Evolutionary conservation across 2,797 vertebrate species (phyloP).

Genomic region (Limosa lapponica): DNA sequence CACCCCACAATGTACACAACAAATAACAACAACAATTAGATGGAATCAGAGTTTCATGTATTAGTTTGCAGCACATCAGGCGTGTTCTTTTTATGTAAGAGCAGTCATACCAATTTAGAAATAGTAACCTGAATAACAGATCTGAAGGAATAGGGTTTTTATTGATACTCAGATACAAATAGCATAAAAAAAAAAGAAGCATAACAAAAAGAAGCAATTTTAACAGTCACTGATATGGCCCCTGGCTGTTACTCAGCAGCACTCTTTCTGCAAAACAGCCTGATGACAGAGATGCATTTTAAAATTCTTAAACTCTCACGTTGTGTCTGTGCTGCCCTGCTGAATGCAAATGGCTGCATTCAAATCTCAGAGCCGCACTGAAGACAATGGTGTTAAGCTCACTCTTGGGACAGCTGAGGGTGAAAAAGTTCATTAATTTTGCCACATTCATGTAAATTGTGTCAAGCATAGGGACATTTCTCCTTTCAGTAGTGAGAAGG

Average conservation of each 20-base stretch:
- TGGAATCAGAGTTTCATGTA: neutral
- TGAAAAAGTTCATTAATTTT: slow-evolving; percentile 6
- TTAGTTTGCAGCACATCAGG: neutral
- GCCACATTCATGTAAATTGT: neutral
- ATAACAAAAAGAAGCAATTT: neutral
- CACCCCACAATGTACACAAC: neutral
- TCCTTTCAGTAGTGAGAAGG: neutral
- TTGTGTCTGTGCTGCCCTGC: neutral
- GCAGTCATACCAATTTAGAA: neutral
- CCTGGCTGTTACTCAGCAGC: neutral
- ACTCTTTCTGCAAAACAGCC: neutral
- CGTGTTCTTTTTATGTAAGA: neutral
- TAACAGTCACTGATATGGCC: neutral
- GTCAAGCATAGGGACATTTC: neutral
- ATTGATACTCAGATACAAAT: neutral
- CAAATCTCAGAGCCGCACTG: neutral
- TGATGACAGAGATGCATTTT: neutral
- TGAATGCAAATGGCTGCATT: neutral
- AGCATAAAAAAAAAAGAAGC: rapidly evolving
- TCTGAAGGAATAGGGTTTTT: neutral
- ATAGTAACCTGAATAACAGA: neutral
- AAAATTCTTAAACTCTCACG: neutral
- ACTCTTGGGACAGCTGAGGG: neutral
- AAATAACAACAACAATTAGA: neutral
- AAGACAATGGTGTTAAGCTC: neutral